Conservation (phyloP, 2,113 vertebrate species). For the Nipponia nippon region DNA sequence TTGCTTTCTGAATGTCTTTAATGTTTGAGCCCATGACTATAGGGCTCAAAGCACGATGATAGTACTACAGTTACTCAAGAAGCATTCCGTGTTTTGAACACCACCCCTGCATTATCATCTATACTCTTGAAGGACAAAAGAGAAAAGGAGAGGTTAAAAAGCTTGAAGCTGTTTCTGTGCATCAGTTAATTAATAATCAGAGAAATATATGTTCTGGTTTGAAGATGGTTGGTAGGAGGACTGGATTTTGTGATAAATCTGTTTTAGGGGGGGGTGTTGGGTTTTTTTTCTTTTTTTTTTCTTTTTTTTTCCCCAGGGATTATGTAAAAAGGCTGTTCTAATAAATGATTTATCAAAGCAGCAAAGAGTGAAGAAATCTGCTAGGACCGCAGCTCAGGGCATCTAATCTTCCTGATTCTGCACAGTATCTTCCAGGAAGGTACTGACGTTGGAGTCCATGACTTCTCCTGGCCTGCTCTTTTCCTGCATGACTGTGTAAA, state of each 20-base stretch:
- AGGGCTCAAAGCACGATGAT: not conserved
- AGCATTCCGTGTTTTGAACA: not conserved
- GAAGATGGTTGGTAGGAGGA: slow-evolving; percentile 55
- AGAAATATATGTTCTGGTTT: slow-evolving; percentile 35
- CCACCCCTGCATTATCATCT: not conserved
- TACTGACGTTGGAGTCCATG: not conserved
- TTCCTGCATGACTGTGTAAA: not conserved
- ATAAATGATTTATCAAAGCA: slow-evolving; percentile 61
- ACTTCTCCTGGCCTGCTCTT: not conserved
- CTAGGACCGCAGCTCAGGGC: not conserved
- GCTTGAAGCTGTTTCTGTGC: not conserved
- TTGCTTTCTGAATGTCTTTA: not conserved
- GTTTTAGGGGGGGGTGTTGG: not conserved
- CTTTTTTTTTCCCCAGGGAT: not conserved
- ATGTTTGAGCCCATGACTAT: not conserved
- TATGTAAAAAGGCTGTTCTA: slow-evolving; percentile 35
- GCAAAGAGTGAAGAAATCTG: slow-evolving; percentile 11
- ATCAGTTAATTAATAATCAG: slow-evolving; percentile 63
- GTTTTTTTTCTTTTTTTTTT: not conserved
- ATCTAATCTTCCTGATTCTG: not conserved
- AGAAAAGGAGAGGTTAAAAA: slow-evolving; percentile 46
- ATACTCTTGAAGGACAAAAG: not conserved
- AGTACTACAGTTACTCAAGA: not conserved
- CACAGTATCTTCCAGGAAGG: not conserved
- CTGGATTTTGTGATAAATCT: slow-evolving; percentile 64